Conservation (phyloP, 2,113 vertebrate genomes). For the Nesogale talazaci region DNA sequence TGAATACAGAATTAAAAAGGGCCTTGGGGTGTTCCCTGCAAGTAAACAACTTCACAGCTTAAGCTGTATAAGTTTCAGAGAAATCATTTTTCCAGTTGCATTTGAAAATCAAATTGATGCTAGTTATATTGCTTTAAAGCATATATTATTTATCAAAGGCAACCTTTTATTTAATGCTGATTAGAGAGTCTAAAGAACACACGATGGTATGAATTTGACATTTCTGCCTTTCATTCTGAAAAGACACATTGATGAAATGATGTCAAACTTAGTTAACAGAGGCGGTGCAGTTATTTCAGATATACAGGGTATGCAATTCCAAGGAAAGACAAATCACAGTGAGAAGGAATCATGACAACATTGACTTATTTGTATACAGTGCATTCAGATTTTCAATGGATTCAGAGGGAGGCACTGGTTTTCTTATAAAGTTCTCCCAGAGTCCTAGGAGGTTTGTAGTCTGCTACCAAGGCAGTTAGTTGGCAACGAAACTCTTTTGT, state of each 20-base stretch:
- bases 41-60: background rate
- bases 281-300: slow-evolving; percentile 83
- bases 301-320: slow-evolving; percentile 81
- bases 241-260: slow-evolving; percentile 83
- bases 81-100: background rate
- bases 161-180: slow-evolving; percentile 64
- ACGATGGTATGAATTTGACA: slow-evolving; percentile 78
- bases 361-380: slow-evolving; percentile 86
- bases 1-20: background rate
- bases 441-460: slow-evolving; percentile 81
- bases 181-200: slow-evolving; percentile 72
- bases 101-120: slow-evolving; percentile 63
- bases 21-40: background rate
- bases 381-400: slow-evolving; percentile 83
- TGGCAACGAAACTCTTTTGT: slow-evolving; percentile 72
- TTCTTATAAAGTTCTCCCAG: slow-evolving; percentile 77
- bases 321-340: slow-evolving; percentile 84
- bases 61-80: background rate
- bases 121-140: slow-evolving; percentile 46
- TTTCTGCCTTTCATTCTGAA: slow-evolving; percentile 82
- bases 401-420: slow-evolving; percentile 81
- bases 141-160: slow-evolving; percentile 39
- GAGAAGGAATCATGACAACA: slow-evolving; percentile 85
- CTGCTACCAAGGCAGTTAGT: slow-evolving; percentile 81
- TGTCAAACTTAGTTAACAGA: slow-evolving; percentile 81